These are phyloP conservation scores for Idaea biselata DNA, from an alignment of 2,888 invertebrate genomes.

Conservation along the genomic window DNA sequence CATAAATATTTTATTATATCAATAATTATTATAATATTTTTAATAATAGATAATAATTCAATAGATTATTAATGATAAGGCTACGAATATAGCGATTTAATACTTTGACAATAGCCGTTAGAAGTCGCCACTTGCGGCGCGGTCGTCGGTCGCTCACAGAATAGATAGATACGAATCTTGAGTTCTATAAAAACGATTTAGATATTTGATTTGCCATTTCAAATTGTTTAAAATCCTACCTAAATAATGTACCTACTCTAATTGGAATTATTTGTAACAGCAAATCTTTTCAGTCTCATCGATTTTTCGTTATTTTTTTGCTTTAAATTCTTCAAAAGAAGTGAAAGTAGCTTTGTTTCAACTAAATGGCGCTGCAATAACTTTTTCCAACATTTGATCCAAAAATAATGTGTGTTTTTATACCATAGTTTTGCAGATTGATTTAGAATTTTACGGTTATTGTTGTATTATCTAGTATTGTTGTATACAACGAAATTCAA, in stretches of 20 bases:
- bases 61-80: conserved; percentile 71
- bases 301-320: conserved; percentile 13
- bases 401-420: too few species aligned
- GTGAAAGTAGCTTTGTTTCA: too few species aligned
- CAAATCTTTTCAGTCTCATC: conserved; percentile 25
- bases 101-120: conserved; percentile 47
- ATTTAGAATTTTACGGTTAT: conserved; percentile 10
- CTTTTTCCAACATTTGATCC: not conserved
- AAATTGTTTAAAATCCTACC: conserved; percentile 22
- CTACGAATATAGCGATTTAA: conserved; percentile 65
- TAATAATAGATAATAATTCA: conserved; percentile 55
- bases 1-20: conserved; percentile 74
- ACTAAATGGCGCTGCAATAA: conserved; percentile 7
- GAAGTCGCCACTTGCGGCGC: conserved; percentile 23
- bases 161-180: too few species aligned
- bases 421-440: too few species aligned
- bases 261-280: conserved; percentile 21
- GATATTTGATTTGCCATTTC: conserved; percentile 22
- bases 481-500: too few species aligned
- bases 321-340: not conserved
- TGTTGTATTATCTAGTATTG: not conserved
- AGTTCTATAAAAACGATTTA: conserved; percentile 5
- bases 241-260: conserved; percentile 19
- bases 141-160: too few species aligned
- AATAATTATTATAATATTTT: conserved; percentile 65